Base-by-base conservation (phyloP, 2,888 invertebrate genomes). In the Apeira syringaria region DNA sequence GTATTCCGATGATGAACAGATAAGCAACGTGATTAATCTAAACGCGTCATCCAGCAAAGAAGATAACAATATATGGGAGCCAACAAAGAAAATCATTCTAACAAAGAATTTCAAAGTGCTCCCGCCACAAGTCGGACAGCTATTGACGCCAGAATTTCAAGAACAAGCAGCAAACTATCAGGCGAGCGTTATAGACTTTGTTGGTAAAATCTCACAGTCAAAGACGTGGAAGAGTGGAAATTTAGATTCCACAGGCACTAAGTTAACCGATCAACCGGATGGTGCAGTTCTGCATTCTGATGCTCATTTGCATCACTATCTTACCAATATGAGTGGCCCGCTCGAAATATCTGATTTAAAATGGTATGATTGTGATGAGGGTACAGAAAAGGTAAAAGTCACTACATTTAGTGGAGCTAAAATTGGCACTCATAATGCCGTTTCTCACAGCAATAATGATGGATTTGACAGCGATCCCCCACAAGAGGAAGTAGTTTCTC, bases 1-100 rank as follows among this genome's bases (percentile, higher is more conserved):
- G 66, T 92, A 91, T 53, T 91, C 92, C 46, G 92, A 92, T 56
- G 92, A 87, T 49, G 88, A 88, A 52, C 90, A 91, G 53, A 79
- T 91, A 24, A 88, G 91, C 46, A 91, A 92, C 47, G 91, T 91
- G 17, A 91, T 91, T 34, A 87, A 88, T 40, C 69, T 90, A 3
- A 87, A 88, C 40, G 87, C 88, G 1, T 87, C 88, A 2, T 88
- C 88, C 8, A 88, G 85, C 51, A 89, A 89, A 53, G 89, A 86
- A 28, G 81, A 86, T 22, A 76, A 74, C 36, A 88, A 88, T 48
- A 66, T 76, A 29, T 86, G 86, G 83, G 87, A 85, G 36, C 74
- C 85, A 1, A 86, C 85, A 0, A 87, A 86, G 59, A 84, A 84
- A 50, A 80, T 82, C 3, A 74, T 84, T 34, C 60, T 82, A 33